These are phyloP conservation scores for Myrmecobius fasciatus DNA, from an alignment of 2,113 vertebrate genomes.

Conservation along the genomic window DNA sequence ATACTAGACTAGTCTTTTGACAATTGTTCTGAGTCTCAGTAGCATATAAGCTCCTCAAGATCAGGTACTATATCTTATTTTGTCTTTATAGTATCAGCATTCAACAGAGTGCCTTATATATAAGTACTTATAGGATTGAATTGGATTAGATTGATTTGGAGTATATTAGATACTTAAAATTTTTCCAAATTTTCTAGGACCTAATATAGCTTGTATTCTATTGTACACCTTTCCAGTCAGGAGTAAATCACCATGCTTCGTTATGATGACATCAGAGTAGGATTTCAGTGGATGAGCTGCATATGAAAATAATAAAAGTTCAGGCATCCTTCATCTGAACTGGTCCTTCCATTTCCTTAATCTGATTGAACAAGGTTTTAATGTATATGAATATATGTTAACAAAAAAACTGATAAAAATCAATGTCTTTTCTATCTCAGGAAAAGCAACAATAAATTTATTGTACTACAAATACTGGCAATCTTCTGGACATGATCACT, in stretches of 20 bases:
- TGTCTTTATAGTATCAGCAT: background rate
- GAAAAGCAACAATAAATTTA: conserved; percentile 68
- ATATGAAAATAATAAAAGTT: background rate
- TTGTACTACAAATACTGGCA: conserved; percentile 67
- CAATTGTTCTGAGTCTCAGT: background rate
- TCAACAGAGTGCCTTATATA: background rate
- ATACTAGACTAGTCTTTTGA: background rate
- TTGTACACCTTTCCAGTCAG: background rate
- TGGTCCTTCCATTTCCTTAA: conserved; percentile 27
- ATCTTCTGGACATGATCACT: conserved; percentile 61
- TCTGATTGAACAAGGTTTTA: conserved; percentile 60
- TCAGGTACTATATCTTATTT: background rate
- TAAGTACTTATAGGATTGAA: background rate
- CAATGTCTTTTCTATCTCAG: conserved; percentile 21
- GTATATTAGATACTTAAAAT: background rate
- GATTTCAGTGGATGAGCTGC: background rate
- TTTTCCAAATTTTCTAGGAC: background rate
- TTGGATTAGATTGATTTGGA: background rate
- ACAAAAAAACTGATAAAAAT: conserved; percentile 31
- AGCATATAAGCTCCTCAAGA: background rate
- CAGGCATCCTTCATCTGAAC: conserved; percentile 31
- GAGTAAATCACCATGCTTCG: background rate
- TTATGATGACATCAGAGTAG: background rate
- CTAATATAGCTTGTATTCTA: background rate
- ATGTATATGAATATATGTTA: conserved; percentile 33